These are phyloP conservation scores for Reticulitermes speratus DNA, from an alignment of 1,140 invertebrate species.

Conservation along the genomic window DNA sequence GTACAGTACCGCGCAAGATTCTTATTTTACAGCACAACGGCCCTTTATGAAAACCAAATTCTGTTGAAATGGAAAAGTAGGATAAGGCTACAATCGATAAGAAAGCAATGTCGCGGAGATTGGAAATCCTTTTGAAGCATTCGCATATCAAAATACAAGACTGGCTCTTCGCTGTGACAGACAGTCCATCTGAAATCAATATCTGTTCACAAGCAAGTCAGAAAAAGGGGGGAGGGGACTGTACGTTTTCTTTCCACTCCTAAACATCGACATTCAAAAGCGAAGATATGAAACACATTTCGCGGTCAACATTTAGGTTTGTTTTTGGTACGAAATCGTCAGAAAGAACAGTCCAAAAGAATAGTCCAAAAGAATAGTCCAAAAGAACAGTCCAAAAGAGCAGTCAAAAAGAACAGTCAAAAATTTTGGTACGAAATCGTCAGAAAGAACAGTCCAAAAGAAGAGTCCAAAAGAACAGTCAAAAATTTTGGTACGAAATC, in stretches of 20 bases:
- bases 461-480: no score
- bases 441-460: no score
- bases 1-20: not conserved
- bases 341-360: not conserved
- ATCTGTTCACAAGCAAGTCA: not conserved
- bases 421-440: not conserved
- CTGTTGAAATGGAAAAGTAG: not conserved
- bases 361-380: not conserved
- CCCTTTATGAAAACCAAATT: constrained; percentile 3
- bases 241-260: not conserved
- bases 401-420: no score
- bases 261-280: constrained; percentile 14
- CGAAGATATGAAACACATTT: not conserved
- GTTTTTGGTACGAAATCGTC: not conserved
- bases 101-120: not conserved
- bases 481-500: not conserved
- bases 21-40: not conserved
- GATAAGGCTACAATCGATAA: not conserved
- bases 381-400: not conserved
- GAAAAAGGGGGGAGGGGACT: not conserved
- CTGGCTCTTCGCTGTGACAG: not conserved
- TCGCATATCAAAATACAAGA: not conserved
- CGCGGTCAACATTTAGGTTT: not conserved
- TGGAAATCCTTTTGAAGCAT: constrained; percentile 7
- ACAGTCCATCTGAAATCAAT: constrained; percentile 1